Conservation (phyloP, 2,113 vertebrate genomes). For the Bettongia penicillata region DNA sequence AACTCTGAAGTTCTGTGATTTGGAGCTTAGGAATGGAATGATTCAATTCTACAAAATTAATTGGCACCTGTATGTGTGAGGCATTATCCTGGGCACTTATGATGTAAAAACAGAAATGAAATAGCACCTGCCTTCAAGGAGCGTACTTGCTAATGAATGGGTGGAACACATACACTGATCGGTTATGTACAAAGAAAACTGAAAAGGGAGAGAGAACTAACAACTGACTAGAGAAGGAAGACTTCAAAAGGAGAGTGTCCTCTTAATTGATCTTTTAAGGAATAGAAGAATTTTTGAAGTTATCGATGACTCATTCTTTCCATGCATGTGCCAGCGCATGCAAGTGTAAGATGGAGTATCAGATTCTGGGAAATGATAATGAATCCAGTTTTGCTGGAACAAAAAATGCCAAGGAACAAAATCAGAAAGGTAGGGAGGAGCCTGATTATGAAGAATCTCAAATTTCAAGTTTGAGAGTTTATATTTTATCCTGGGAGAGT, state of each 20-base stretch:
- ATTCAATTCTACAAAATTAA: neutral
- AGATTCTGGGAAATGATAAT: neutral
- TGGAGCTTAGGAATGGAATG: neutral
- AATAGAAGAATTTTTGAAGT: neutral
- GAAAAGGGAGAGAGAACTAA: neutral
- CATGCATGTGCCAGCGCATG: too few relatives aligned
- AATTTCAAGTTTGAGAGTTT: neutral
- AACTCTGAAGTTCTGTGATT: neutral
- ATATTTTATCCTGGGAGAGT: neutral
- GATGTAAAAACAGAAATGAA: neutral
- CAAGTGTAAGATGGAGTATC: too few relatives aligned
- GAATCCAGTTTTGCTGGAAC: too few relatives aligned
- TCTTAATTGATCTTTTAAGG: neutral
- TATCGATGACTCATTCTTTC: neutral
- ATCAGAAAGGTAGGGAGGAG: neutral
- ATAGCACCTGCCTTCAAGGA: neutral
- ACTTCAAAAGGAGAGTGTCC: neutral
- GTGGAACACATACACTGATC: neutral
- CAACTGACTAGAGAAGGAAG: neutral
- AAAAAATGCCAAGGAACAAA: neutral
- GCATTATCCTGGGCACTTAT: neutral
- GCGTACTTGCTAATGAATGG: neutral
- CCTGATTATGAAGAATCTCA: neutral
- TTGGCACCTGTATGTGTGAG: neutral
- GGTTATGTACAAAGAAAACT: neutral